phyloP scores from a whole-genome alignment of 2,888 invertebrate genomes.

The Pyrochroa serraticornis region DNA sequence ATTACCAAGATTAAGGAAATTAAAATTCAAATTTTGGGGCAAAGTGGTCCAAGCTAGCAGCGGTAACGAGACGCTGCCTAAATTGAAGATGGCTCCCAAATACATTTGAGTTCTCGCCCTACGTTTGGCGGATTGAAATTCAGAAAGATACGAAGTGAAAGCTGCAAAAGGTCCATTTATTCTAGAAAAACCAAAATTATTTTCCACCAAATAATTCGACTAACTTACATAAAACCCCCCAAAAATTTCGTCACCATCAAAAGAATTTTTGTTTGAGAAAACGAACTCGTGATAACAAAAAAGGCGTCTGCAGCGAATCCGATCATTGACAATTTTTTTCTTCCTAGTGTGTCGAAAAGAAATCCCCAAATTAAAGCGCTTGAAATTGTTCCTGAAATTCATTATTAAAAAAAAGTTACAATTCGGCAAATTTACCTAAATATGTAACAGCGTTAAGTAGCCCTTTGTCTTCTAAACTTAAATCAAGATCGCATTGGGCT shows the following conservation, averaged over 20 bases:
- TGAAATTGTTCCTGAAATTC: slow-evolving; percentile 75
- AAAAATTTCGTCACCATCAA: slow-evolving; percentile 74
- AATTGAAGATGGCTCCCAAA: slow-evolving; percentile 67
- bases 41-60: slow-evolving; percentile 74
- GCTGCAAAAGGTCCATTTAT: slow-evolving; percentile 74
- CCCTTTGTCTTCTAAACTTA: slow-evolving; percentile 73
- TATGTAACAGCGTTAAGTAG: slow-evolving; percentile 73
- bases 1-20: neutral
- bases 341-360: slow-evolving; percentile 46
- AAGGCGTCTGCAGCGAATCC: slow-evolving; percentile 69
- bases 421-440: too few species aligned
- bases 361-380: slow-evolving; percentile 79
- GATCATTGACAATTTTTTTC: slow-evolving; percentile 37
- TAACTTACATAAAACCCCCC: slow-evolving; percentile 60
- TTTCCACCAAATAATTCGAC: neutral
- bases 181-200: slow-evolving; percentile 50
- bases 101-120: slow-evolving; percentile 68
- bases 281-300: slow-evolving; percentile 67
- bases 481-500: slow-evolving; percentile 74
- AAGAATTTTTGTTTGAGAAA: slow-evolving; percentile 70
- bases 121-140: slow-evolving; percentile 70
- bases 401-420: slow-evolving; percentile 17
- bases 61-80: slow-evolving; percentile 68
- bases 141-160: slow-evolving; percentile 71
- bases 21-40: slow-evolving; percentile 62